A percentile compares a stretch with the other conserved stretches of the same genome.
Evolutionary conservation across 2,113 vertebrate genomes (phyloP).

Genomic region (Laticauda colubrina): DNA sequence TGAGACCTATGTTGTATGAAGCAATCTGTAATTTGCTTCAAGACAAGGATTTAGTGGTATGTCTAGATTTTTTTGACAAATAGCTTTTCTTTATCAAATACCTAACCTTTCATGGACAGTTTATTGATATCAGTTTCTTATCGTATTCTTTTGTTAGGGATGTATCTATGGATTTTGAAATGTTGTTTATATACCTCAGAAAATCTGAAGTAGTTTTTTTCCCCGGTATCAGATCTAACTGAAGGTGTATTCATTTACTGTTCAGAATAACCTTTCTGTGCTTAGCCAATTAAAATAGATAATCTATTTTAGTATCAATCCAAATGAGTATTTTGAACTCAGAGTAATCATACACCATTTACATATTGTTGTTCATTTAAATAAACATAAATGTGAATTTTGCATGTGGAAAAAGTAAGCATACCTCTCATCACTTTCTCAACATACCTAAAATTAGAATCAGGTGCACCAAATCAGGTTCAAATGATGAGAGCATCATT

Average conservation of each 20-base stretch:
- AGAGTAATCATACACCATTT: background rate
- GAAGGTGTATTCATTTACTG: background rate
- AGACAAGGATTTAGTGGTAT: constrained; percentile 95
- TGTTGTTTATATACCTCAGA: background rate
- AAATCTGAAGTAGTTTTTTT: background rate
- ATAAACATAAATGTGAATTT: background rate
- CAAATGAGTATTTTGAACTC: background rate
- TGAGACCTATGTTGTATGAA: constrained; percentile 92
- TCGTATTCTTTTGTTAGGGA: background rate
- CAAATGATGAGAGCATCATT: background rate
- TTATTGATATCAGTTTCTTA: background rate
- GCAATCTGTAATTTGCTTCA: constrained; percentile 91
- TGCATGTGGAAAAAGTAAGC: background rate
- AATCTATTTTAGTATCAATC: background rate
- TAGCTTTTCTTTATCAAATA: background rate
- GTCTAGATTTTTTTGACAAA: constrained; percentile 50
- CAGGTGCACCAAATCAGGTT: background rate
- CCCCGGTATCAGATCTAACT: background rate
- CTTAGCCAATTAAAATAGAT: background rate
- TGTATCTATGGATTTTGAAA: background rate
- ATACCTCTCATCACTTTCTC: background rate
- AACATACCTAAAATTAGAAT: background rate
- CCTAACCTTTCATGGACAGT: background rate
- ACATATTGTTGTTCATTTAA: background rate
- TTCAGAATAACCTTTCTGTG: background rate